Percentiles rank a stretch among this genome's conserved stretches.
Conservation (phyloP, 92 coral and sea anemone species). For the Zoanthus sansibaricus region DNA sequence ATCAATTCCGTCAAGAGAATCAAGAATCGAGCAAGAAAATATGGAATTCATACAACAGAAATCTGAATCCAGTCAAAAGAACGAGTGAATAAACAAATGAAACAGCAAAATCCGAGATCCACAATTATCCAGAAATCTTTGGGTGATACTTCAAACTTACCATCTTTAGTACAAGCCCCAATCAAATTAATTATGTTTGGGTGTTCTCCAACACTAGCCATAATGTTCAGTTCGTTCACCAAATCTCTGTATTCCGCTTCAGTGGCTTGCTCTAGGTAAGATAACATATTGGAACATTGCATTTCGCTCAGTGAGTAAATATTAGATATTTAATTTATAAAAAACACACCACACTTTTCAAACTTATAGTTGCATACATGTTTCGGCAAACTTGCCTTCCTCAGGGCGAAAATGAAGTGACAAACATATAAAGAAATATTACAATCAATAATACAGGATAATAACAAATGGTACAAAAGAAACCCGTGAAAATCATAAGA, state of each 20-base stretch:
- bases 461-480: too few species aligned
- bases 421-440: too few species aligned
- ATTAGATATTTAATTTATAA: not conserved
- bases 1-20: not conserved
- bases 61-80: not conserved
- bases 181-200: constrained; percentile 13
- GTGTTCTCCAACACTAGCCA: constrained; percentile 27
- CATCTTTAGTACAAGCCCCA: constrained; percentile 16
- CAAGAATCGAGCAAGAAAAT: too few species aligned
- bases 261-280: not conserved
- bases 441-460: too few species aligned
- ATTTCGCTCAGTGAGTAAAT: not conserved
- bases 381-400: too few species aligned
- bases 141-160: not conserved
- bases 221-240: constrained; percentile 27
- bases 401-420: too few species aligned
- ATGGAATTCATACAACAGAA: not conserved
- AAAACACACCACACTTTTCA: too few species aligned
- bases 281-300: not conserved
- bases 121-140: not conserved
- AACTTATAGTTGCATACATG: too few species aligned
- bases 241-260: constrained; percentile 22
- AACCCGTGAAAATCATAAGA: too few species aligned
- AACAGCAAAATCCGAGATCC: not conserved
- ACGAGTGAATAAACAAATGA: not conserved